Evolutionary conservation across 2,888 invertebrate species (phyloP), one percentile per base, ranked within the genome.

Genomic region (Chymomyza fuscimana): DNA sequence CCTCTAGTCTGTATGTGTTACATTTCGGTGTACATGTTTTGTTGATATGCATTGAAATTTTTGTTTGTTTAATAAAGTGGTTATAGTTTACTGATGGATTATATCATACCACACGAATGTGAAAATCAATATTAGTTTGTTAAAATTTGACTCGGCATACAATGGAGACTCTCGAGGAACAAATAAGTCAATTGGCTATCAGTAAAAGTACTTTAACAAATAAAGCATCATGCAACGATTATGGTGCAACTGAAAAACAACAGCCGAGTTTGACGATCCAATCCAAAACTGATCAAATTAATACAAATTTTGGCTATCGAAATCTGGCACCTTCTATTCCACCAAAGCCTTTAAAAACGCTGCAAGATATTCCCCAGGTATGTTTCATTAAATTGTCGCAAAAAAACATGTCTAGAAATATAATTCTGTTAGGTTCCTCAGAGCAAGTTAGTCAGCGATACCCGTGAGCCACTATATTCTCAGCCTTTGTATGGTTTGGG

Each of bases 401-500:
- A 46, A 1, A 10, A 10, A 46, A 12, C 40, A 12, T 46, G 12
- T 46, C 32, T 65, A 22, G 36, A 22, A 56, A 32, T 50, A 59
- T 69, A 15, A 52, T 32, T 54, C 75, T 72, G 19, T 19, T 59
- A 91, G 95, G 95, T 96, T 85, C 96, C 96, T 73, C 95, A 95
- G 88, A 96, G 96, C 91, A 95, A 95, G 81, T 93, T 93, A 5
- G 93, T 96, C 64, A 95, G 94, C 89, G 94, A 94, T 80, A 92
- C 95, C 65, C 93, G 95, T 65, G 95, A 95, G 86, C 96, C 96
- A 3, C 95, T 95, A 9, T 96, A 95, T 90, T 95, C 96, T 51
- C 94, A 95, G 32, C 93, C 96, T 64, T 91, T 95, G 58, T 95
- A 94, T 75, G 92, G 93, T 82, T 63, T 75, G n/a, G 80, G 86